These are phyloP conservation scores for Brachyhypopomus gauderio DNA, from an alignment of 2,113 vertebrate genomes.

Conservation along the genomic window DNA sequence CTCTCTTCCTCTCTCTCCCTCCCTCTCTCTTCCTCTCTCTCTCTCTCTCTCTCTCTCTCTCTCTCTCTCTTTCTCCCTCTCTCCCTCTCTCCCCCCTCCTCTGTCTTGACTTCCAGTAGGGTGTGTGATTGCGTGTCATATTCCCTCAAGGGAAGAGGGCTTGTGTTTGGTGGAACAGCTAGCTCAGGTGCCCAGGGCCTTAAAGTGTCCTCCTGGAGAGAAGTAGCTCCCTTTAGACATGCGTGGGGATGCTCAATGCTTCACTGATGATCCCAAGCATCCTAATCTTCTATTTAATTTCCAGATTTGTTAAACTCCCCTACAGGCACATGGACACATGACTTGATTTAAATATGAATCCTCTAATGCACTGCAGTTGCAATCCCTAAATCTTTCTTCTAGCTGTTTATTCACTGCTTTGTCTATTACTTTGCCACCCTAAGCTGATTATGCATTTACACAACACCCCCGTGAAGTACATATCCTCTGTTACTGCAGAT, in stretches of 20 bases:
- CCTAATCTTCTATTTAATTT: constrained; percentile 17
- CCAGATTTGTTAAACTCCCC: not conserved
- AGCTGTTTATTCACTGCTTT: too few species aligned
- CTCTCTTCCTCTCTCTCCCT: constrained; percentile 23
- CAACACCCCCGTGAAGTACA: too few species aligned
- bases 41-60: constrained; percentile 17
- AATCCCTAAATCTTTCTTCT: too few species aligned
- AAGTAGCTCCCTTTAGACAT: constrained; percentile 11
- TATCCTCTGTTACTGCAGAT: too few species aligned
- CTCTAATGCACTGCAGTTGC: too few species aligned
- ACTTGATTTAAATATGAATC: not conserved
- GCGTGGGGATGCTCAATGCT: constrained; percentile 3
- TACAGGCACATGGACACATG: not conserved
- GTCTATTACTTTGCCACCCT: too few species aligned
- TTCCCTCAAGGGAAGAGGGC: constrained; percentile 36
- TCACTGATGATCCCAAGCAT: constrained; percentile 1
- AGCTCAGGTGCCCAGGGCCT: constrained; percentile 2
- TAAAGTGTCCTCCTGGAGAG: not conserved
- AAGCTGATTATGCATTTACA: too few species aligned
- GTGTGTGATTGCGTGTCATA: constrained; percentile 44
- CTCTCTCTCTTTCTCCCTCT: constrained; percentile 37
- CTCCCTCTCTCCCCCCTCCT: constrained; percentile 20
- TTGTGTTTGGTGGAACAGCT: constrained; percentile 34
- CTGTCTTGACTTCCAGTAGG: constrained; percentile 45
- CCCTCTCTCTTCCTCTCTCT: not conserved